Conservation (phyloP, 2,888 invertebrate species). For the Epirrhoe alternata region DNA sequence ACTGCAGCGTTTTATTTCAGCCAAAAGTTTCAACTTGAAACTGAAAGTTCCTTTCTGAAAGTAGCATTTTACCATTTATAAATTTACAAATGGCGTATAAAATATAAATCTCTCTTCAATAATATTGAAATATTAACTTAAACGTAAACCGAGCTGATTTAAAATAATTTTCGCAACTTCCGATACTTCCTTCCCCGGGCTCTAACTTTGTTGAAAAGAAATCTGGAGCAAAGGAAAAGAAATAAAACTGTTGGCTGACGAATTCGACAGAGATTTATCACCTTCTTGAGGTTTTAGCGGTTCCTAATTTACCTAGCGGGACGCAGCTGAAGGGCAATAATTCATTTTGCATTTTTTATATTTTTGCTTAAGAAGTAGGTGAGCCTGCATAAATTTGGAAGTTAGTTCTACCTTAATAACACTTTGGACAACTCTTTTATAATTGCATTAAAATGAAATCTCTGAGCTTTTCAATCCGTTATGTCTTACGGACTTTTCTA, state of each 20-base stretch:
- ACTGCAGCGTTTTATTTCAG: not conserved
- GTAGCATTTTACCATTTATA: not conserved
- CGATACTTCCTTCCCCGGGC: constrained; percentile 46
- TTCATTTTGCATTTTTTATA: constrained; percentile 56
- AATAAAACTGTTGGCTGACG: constrained; percentile 74
- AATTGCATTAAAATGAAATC: not conserved
- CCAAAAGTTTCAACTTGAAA: not conserved
- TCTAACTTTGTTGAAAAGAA: constrained; percentile 68
- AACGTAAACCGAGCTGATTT: constrained; percentile 31
- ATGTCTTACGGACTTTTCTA: not conserved
- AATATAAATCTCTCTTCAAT: constrained; percentile 12
- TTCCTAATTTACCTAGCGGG: constrained; percentile 67
- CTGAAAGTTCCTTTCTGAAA: not conserved
- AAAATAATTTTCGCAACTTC: constrained; percentile 46
- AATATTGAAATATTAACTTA: constrained; percentile 24
- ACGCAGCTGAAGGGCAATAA: constrained; percentile 52
- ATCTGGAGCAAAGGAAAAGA: constrained; percentile 60
- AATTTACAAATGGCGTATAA: constrained; percentile 1
- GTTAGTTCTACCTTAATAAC: not conserved
- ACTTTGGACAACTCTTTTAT: not conserved
- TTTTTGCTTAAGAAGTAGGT: constrained; percentile 38
- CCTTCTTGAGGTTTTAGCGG: constrained; percentile 67
- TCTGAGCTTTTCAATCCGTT: not conserved
- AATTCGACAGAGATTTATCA: constrained; percentile 77
- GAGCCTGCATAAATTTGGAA: not conserved